Evolutionary conservation across 2,888 invertebrate genomes (phyloP), one percentile per base, ranked within the genome.

Genomic region (Dasypogon diadema): DNA sequence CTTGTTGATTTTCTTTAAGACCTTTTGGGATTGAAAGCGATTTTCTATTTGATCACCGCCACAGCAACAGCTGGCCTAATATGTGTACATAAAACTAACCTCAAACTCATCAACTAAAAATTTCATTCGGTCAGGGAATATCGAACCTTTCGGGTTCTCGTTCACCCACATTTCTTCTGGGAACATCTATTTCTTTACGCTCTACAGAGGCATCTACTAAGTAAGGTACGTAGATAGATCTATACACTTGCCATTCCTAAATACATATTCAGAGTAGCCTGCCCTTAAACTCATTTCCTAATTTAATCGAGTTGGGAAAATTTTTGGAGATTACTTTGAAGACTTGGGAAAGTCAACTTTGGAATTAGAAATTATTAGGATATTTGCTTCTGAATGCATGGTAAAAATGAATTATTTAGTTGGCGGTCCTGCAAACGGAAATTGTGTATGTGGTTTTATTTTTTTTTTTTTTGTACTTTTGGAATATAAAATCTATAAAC

Each of bases 1-100:
- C 60, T 60, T 60, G 60, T 60, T 60, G 60, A 60, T 60, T 60
- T 60, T 60, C 42, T 60, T 60, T 60, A 60, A 60, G 60, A 60
- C 60, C 60, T 60, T 60, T 60, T 37, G 60, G 60, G 60, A 60
- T 60, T 60, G 60, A 60, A 60, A 21, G 30, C 37, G 60, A 60
- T 60, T 60, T 60, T 60, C 60, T 60, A 60, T 60, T 60, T 60
- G 60, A 60, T 37, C 60, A 34, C 34, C 34, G 34, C 37, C 16
- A 10, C 16, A 16, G 37, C 60, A 60, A 5, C 16, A 34, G 37
- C 18, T 21, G 37, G 60, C 60, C 60, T 60, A 60, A 60, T 60
- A 37, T 60, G 60, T 60, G 21, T 60, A 21, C 21, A 60, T 30
- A 18, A 42, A 42, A 42, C 60, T 21, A 37, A 37, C 21, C 60